Conservation (phyloP, 2,113 vertebrate genomes). For the Cinclus cinclus region DNA sequence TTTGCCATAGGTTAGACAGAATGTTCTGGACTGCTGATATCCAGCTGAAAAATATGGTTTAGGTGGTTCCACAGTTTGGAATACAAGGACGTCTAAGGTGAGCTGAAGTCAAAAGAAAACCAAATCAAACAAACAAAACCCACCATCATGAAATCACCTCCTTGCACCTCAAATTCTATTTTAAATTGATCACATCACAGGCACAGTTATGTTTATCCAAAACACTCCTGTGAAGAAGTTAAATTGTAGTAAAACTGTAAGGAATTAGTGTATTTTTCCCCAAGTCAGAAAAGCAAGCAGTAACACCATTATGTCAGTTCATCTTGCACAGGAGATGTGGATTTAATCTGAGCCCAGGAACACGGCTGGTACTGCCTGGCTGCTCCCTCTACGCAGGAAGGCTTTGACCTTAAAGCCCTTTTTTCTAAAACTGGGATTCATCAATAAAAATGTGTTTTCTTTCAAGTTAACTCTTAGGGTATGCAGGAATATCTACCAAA, state of each 20-base stretch:
- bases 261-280: neutral
- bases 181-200: neutral
- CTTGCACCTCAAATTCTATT: neutral
- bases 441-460: slow-evolving; percentile 26
- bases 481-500: neutral
- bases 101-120: neutral
- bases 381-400: neutral
- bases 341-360: slow-evolving; percentile 6
- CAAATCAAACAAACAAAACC: neutral
- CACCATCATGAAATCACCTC: neutral
- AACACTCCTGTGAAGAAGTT: neutral
- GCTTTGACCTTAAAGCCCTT: slow-evolving; percentile 40
- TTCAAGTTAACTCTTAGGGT: neutral
- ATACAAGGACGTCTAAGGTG: neutral
- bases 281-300: neutral
- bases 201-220: neutral
- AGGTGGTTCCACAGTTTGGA: neutral
- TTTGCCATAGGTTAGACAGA: neutral
- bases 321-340: neutral
- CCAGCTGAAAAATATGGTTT: neutral
- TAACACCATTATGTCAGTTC: neutral
- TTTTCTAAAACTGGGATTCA: neutral
- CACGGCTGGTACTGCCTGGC: neutral
- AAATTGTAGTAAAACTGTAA: neutral
- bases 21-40: neutral